Conservation (phyloP, 2,113 vertebrate species). For the Dryoscopus gambensis region DNA sequence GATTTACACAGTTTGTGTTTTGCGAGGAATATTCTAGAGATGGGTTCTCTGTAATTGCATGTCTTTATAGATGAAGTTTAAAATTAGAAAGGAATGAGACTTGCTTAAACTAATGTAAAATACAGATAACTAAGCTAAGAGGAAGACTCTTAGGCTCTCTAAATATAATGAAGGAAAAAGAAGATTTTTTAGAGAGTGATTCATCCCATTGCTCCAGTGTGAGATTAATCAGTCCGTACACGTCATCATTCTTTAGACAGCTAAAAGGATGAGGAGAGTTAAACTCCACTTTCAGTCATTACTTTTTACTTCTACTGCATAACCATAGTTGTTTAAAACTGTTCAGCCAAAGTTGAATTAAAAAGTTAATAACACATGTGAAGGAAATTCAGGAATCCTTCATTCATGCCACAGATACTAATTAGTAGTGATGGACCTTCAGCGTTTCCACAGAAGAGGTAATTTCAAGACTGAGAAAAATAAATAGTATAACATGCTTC, state of each 20-base stretch:
- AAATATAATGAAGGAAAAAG: neutral
- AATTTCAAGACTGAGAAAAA: neutral
- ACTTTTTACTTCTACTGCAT: neutral
- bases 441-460: neutral
- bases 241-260: neutral
- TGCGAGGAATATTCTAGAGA: neutral
- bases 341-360: neutral
- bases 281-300: neutral
- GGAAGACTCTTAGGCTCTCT: neutral
- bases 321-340: neutral
- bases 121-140: neutral
- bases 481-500: neutral
- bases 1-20: neutral
- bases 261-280: neutral
- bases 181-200: neutral
- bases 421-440: neutral
- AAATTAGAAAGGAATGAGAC: neutral
- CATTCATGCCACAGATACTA: neutral
- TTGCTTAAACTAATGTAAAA: neutral
- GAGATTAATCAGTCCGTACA: neutral
- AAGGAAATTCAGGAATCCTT: neutral
- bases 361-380: neutral
- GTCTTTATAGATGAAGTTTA: neutral
- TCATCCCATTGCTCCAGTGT: neutral
- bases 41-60: neutral